Conservation (phyloP, 2,113 vertebrate species). For the Hippolais icterina region DNA sequence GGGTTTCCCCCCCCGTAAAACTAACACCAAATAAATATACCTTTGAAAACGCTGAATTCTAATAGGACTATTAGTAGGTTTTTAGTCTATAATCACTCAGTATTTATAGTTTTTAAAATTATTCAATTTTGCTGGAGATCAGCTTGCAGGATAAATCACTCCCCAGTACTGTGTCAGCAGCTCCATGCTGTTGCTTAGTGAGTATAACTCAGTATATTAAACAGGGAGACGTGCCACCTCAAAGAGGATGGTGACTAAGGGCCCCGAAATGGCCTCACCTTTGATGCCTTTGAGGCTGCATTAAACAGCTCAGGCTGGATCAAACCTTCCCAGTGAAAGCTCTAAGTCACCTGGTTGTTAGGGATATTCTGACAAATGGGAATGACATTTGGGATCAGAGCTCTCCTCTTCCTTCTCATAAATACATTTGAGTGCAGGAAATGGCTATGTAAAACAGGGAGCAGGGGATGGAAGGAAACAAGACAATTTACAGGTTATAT, state of each 20-base stretch:
- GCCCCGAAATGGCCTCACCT: not conserved
- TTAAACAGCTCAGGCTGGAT: not conserved
- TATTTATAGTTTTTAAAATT: constrained; percentile 58
- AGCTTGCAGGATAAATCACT: constrained; percentile 13
- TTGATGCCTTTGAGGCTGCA: not conserved
- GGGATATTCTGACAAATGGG: not conserved
- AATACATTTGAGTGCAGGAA: not conserved
- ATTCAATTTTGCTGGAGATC: not conserved
- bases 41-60: not conserved
- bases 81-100: constrained; percentile 13
- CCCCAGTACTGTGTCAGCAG: not conserved
- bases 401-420: not conserved
- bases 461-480: not conserved
- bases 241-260: not conserved
- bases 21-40: not conserved
- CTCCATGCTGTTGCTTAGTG: not conserved
- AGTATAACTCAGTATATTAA: not conserved
- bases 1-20: not conserved
- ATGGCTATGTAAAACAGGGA: not conserved
- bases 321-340: not conserved
- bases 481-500: not conserved
- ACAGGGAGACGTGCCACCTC: not conserved
- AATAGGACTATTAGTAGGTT: not conserved
- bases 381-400: not conserved
- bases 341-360: not conserved